A percentile compares a stretch with the other conserved stretches of the same genome.
Conservation (phyloP, 1,140 invertebrate species). For the Hermetia illucens region DNA sequence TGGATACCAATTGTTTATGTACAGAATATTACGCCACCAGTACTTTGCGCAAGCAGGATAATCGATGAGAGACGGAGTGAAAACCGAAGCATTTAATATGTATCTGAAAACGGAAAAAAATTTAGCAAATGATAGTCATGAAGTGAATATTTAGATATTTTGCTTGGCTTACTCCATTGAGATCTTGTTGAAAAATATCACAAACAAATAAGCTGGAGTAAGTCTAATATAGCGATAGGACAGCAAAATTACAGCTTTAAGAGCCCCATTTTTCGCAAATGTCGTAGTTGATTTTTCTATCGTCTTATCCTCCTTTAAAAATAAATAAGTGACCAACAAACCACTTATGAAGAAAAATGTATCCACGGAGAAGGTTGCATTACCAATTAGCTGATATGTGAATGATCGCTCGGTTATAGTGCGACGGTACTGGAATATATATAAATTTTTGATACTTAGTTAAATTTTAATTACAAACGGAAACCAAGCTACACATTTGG, state of each 20-base stretch:
- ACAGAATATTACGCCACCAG: conserved; percentile 72
- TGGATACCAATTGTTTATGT: conserved; percentile 67
- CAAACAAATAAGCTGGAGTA: conserved; percentile 68
- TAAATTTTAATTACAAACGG: neutral
- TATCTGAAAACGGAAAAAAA: conserved; percentile 12
- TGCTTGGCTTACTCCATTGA: conserved; percentile 42
- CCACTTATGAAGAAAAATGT: conserved; percentile 87
- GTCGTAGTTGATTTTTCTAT: conserved; percentile 10
- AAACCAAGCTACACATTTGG: too few species aligned
- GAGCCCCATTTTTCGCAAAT: conserved; percentile 27
- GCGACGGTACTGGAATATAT: conserved; percentile 52
- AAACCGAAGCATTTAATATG: conserved; percentile 47
- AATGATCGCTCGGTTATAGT: conserved; percentile 62
- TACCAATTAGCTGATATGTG: conserved; percentile 71
- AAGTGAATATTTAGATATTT: neutral
- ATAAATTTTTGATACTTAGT: too few species aligned
- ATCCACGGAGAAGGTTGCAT: conserved; percentile 82
- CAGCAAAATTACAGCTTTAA: conserved; percentile 41
- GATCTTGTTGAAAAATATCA: conserved; percentile 57
- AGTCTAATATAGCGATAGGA: conserved; percentile 56
- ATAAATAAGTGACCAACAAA: conserved; percentile 57
- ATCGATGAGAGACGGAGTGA: conserved; percentile 56
- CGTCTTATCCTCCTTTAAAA: conserved; percentile 40
- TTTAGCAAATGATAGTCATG: neutral
- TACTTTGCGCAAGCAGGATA: conserved; percentile 58